phyloP scores from a whole-genome alignment of 1,140 invertebrate genomes.

The Aphaenogaster floridana region DNA sequence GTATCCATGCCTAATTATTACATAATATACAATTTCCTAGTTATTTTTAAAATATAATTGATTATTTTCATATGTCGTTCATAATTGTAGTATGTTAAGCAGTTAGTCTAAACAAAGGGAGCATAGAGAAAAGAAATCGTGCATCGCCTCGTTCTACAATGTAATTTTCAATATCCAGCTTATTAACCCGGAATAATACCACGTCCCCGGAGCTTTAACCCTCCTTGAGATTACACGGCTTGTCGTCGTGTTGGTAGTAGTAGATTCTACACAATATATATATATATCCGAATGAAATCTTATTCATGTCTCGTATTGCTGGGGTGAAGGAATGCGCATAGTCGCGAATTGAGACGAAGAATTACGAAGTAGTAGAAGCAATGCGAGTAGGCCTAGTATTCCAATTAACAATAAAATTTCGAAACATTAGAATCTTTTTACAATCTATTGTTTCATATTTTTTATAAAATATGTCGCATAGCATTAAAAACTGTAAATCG shows the following conservation, averaged over 20 bases:
- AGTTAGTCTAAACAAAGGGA: conserved; percentile 2
- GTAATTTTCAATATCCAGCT: conserved; percentile 79
- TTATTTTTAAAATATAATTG: not conserved
- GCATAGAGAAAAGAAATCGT: not conserved
- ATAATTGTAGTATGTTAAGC: not conserved
- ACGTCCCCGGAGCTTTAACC: conserved; percentile 73
- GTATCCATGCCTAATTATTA: not conserved
- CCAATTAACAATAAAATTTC: conserved; percentile 5
- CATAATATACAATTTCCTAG: not conserved
- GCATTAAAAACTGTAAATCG: not conserved
- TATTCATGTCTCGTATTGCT: conserved; percentile 70
- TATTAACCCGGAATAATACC: conserved; percentile 78
- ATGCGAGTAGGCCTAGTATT: not conserved
- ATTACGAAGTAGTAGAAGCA: conserved; percentile 10
- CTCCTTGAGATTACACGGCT: conserved; percentile 69
- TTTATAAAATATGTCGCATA: not conserved
- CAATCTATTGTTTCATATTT: not conserved
- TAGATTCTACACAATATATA: conserved; percentile 55
- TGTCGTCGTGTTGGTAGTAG: conserved; percentile 40
- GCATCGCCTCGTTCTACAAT: conserved; percentile 14
- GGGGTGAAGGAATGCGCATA: conserved; percentile 37
- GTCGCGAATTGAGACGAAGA: conserved; percentile 2
- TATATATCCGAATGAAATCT: conserved; percentile 68
- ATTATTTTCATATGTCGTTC: not conserved
- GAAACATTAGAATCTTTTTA: not conserved